These are phyloP conservation scores for Menidia beryllina DNA, from an alignment of 2,113 vertebrate genomes.

Conservation along the genomic window DNA sequence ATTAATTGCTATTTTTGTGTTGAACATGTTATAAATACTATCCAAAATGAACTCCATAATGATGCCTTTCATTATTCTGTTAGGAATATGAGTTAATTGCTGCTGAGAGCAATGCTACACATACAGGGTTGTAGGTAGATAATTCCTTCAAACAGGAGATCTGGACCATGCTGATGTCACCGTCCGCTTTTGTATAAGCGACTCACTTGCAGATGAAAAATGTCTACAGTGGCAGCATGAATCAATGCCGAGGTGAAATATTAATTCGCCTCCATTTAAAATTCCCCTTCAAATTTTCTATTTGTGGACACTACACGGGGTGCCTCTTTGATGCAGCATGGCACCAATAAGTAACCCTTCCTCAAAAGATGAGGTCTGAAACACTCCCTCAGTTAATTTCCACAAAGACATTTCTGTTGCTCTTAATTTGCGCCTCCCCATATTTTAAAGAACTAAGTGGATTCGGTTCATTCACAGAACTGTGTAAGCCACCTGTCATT, in stretches of 20 bases:
- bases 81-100: slow-evolving; percentile 34
- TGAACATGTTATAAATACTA: slow-evolving; percentile 10
- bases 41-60: slow-evolving; percentile 30
- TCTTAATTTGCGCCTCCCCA: not conserved
- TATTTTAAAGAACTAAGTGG: slow-evolving; percentile 10
- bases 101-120: slow-evolving; percentile 29
- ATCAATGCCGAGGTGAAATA: slow-evolving; percentile 83
- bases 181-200: slow-evolving; percentile 48
- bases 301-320: slow-evolving; percentile 73
- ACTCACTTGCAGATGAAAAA: slow-evolving; percentile 48
- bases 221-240: slow-evolving; percentile 67
- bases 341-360: slow-evolving; percentile 70
- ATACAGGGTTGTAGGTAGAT: slow-evolving; percentile 23
- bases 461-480: slow-evolving; percentile 14
- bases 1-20: not conserved
- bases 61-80: slow-evolving; percentile 25
- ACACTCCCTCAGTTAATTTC: slow-evolving; percentile 24
- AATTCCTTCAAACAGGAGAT: slow-evolving; percentile 46
- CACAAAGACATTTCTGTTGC: not conserved
- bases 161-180: slow-evolving; percentile 24
- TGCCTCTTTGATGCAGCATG: slow-evolving; percentile 75
- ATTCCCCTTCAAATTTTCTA: slow-evolving; percentile 83
- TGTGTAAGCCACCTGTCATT: not conserved
- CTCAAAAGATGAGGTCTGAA: slow-evolving; percentile 43
- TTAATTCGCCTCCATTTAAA: slow-evolving; percentile 82